Base-by-base conservation (phyloP, 2,888 invertebrate species). In the Folsomia candida region DNA sequence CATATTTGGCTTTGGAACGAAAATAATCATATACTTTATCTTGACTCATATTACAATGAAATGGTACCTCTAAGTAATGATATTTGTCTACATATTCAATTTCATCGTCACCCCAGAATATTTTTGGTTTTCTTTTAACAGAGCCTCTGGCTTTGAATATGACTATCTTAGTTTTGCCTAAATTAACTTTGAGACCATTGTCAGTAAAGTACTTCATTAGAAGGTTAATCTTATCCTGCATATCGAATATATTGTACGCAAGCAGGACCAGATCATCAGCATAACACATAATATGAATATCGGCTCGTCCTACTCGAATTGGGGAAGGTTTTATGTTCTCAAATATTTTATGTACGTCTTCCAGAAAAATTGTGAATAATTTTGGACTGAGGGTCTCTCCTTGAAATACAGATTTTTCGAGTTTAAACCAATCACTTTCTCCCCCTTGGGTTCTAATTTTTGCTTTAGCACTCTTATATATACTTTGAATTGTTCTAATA, bases 201-300 rank as follows among this genome's bases (percentile, higher is more conserved):
- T 20, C 18, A 26, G 37, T 51, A 62, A 71, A 71, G 28, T 26
- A 71, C 2, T 51, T 22, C 20, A 26, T 29, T 29, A 72, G 3
- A 22, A 29, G 26, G 26, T 68, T 47, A 18, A 68, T 69, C 27
- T 66, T 60, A 3, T 47, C 20, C 29, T 72, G 72, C 6, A 72
- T 18, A 27, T 72, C 47, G 4, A n/a, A 4, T n/a, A n/a, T n/a
- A n/a, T 18, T 62, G 9, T 6, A 47, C 18, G 66, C 68, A 2
- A 69, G 25, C 14, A 72, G 14, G 1, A 37, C 60, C 2, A 72
- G 66, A 29, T 72, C 72, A 47, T 72, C 72, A 0, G 72, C 72
- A 62, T 68, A 72, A 1, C 68, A 27, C 1, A 72, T 61, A 28
- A 65, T 29, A 28, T 72, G 62, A 2, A 69, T 20, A 2, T 62